A percentile compares a stretch with the other conserved stretches of the same genome.
phyloP scores from a whole-genome alignment of 2,113 vertebrate species.

The Callionymus lyra region DNA sequence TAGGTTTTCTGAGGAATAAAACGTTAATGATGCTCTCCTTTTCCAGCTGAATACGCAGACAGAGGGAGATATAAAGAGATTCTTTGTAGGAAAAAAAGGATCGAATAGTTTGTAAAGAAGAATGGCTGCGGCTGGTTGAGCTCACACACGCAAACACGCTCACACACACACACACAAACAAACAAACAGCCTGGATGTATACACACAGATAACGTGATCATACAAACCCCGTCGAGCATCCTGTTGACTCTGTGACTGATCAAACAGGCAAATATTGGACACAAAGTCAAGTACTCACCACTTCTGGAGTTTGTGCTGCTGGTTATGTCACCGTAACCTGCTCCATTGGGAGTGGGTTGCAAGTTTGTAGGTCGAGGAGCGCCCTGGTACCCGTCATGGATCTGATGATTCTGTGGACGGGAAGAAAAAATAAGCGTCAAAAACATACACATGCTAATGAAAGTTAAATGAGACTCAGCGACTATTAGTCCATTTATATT shows the following conservation, averaged over 20 bases:
- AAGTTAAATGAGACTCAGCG: no score
- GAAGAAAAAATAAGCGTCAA: no score
- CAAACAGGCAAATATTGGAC: slow-evolving; percentile 28
- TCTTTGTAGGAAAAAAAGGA: background rate
- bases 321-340: slow-evolving; percentile 2
- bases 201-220: slow-evolving; percentile 26
- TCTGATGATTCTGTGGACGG: slow-evolving; percentile 26
- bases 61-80: slow-evolving; percentile 9
- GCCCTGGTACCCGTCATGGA: slow-evolving; percentile 16
- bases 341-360: slow-evolving; percentile 4
- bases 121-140: background rate
- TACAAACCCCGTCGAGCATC: slow-evolving; percentile 34
- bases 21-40: slow-evolving; percentile 41
- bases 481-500: no score
- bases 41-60: slow-evolving; percentile 30
- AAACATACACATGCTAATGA: no score
- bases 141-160: background rate
- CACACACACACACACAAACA: background rate
- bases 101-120: background rate
- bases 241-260: slow-evolving; percentile 36
- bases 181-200: slow-evolving; percentile 28
- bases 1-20: slow-evolving; percentile 19
- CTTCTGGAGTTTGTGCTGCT: slow-evolving; percentile 2
- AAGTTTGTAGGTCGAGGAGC: background rate
- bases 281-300: slow-evolving; percentile 28